A percentile compares a stretch with the other conserved stretches of the same genome.
These are phyloP conservation scores for Tyrannus savana DNA, from an alignment of 2,113 vertebrate genomes.

Conservation along the genomic window DNA sequence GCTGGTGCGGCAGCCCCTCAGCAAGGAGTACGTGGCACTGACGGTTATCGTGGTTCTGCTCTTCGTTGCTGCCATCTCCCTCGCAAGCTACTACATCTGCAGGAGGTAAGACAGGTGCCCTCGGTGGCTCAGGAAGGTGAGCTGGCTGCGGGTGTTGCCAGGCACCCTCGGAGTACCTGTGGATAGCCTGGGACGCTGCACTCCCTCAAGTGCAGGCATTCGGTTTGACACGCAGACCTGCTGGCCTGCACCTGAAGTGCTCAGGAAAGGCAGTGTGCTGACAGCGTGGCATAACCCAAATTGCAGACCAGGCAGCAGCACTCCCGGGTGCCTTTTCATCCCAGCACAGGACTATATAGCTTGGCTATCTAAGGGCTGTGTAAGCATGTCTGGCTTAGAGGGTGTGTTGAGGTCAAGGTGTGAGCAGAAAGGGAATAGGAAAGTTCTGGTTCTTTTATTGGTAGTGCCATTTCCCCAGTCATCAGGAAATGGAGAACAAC, in stretches of 20 bases:
- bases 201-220: accelerated
- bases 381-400: not conserved
- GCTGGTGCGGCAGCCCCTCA: constrained; percentile 71
- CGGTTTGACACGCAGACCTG: accelerated
- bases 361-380: too few relatives aligned
- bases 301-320: not conserved
- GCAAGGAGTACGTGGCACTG: constrained; percentile 74
- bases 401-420: not conserved
- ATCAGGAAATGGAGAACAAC: not conserved
- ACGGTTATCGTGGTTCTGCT: constrained; percentile 63
- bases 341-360: not conserved
- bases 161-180: not conserved
- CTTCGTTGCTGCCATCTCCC: constrained; percentile 2
- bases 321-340: not conserved
- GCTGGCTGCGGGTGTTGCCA: not conserved
- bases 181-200: accelerated
- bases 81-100: constrained; percentile 72
- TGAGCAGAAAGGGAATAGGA: not conserved
- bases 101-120: constrained; percentile 60
- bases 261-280: not conserved
- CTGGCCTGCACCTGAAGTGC: accelerated
- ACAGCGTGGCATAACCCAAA: accelerated
- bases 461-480: not conserved
- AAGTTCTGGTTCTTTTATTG: not conserved
- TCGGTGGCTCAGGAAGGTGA: accelerated